Conservation (phyloP, 2,113 vertebrate species). For the Bubo scandiacus region DNA sequence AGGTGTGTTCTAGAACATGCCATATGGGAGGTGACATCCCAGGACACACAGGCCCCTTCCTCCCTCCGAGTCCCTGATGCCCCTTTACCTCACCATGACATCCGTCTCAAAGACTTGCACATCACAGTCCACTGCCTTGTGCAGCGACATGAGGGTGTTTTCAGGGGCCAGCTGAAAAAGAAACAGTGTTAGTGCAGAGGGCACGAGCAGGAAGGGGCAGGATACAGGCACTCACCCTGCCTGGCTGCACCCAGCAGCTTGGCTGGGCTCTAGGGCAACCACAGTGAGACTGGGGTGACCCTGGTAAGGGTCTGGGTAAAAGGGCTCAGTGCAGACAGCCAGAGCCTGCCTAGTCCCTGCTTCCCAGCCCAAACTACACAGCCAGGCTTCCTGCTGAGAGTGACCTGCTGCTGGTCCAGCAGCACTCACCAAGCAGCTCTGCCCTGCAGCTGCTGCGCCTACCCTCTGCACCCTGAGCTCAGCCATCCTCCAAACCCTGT, state of each 20-base stretch:
- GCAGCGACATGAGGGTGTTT: conserved; percentile 94
- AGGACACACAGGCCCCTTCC: not conserved
- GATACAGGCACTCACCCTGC: not conserved
- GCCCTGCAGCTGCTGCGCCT: not conserved
- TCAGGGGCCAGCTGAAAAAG: conserved; percentile 88
- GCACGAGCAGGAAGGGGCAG: not conserved
- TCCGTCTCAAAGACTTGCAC: conserved; percentile 89
- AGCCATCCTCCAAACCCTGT: not conserved
- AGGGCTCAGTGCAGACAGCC: not conserved
- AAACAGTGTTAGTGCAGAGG: not conserved
- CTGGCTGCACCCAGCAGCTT: not conserved
- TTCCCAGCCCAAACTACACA: not conserved
- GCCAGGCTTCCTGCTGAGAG: not conserved
- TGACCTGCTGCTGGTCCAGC: not conserved
- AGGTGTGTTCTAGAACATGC: not conserved
- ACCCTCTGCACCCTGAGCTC: not conserved
- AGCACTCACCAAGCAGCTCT: not conserved
- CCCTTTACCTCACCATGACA: conserved; percentile 86
- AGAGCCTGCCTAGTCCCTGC: not conserved
- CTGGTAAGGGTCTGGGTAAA: not conserved
- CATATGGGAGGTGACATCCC: not conserved
- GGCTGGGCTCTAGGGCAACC: not conserved
- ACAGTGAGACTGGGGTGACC: not conserved
- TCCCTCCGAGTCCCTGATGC: not conserved
- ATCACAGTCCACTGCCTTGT: conserved; percentile 76